Evolutionary conservation across 92 coral and sea anemone species (phyloP), one percentile per base, ranked within the genome.

Genomic region (Blastomussa wellsi): DNA sequence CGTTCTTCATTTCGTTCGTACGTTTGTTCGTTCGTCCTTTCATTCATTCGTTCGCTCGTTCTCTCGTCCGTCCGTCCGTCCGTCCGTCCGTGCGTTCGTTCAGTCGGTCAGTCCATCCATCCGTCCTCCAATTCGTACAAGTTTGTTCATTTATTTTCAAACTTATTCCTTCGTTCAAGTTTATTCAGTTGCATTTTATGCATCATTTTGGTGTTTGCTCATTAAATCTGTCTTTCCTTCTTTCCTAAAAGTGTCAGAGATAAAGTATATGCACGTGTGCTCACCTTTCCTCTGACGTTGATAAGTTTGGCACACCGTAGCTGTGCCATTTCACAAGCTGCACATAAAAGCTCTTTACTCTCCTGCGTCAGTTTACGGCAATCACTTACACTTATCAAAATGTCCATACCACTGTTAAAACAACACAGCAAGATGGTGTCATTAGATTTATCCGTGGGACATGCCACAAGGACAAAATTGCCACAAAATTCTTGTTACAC

Each of bases 281-380:
- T 55, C 41, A 96, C 99, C 99, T 96, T 96, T 72, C 97, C 95
- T 93, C 99, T 88, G 51, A 96, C 88, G 74, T 96, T 96, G 74
- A 94, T 96, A 19, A 96, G 93, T 84, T 96, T 96, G 24, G 98
- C 98, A 77, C 99, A 96, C 37, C 99, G 88, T 10, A 95, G 94
- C 93, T 96, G 98, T 31, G 97, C 99, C 93, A 94, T 89, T 55
- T 96, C 99, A 80, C 99, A 95, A 5, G 98, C 95, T 22, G 95
- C 95, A 74, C 99, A 93, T 70, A 96, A 90, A 44, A 96, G 93
- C 79, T 96, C 98, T 66, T 91, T 92, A 85, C 98, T 96, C 77
- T 96, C 98, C 73, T 89, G 92, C 48, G 93, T 89, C 82, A 94
- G 89, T 77, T 94, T 94, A 39, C 86, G 90, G 80, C 82, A 93